phyloP scores from a whole-genome alignment of 2,113 vertebrate genomes.

The Canis aureus region DNA sequence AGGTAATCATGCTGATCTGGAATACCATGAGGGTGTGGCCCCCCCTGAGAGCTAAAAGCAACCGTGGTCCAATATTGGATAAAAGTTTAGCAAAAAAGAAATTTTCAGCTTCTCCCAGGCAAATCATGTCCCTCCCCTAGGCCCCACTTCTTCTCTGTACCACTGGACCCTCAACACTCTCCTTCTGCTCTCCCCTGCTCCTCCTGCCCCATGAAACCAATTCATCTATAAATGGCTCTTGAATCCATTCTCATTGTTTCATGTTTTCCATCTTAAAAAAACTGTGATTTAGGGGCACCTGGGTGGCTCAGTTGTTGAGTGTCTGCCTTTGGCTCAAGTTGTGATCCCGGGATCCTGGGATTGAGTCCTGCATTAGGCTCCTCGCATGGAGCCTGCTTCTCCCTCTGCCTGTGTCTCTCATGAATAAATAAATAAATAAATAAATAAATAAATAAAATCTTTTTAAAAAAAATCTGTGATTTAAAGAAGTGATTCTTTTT shows the following conservation, averaged over 20 bases:
- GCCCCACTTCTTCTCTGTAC: neutral
- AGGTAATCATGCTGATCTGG: neutral
- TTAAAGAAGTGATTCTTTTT: neutral
- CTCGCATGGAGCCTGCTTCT: too few relatives aligned
- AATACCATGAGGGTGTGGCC: neutral
- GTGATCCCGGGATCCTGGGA: too few relatives aligned
- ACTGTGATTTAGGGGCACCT: neutral
- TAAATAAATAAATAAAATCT: too few relatives aligned
- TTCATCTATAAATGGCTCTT: neutral
- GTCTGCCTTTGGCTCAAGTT: too few relatives aligned
- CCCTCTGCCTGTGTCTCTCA: too few relatives aligned
- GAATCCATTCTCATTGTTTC: constrained; percentile 31
- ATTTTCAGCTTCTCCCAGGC: neutral
- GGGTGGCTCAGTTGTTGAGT: too few relatives aligned
- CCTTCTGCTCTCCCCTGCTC: neutral
- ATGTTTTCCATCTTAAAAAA: constrained; percentile 54
- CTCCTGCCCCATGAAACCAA: neutral
- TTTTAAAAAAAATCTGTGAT: too few relatives aligned
- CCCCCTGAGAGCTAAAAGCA: neutral
- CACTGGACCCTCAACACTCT: neutral
- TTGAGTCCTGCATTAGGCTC: too few relatives aligned
- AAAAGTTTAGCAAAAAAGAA: neutral
- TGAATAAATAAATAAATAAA: too few relatives aligned
- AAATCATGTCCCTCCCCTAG: accelerated
- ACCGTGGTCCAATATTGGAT: too few relatives aligned